Conservation (phyloP, 2,113 vertebrate species). For the Chelonoidis abingdonii region DNA sequence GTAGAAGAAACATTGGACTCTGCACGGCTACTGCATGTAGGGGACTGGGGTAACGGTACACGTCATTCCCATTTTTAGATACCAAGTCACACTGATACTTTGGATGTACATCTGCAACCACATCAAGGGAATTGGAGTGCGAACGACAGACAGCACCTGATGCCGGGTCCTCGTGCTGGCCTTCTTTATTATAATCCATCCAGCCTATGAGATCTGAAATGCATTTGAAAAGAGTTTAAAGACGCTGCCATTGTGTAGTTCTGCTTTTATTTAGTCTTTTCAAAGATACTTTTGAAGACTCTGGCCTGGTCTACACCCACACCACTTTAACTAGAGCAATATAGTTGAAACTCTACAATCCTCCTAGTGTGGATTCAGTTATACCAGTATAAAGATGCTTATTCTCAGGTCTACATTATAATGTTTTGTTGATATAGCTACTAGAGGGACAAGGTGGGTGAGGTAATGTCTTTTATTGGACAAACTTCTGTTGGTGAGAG, state of each 20-base stretch:
- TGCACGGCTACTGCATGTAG: slow-evolving; percentile 91
- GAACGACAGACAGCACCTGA: slow-evolving; percentile 77
- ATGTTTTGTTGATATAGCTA: not conserved
- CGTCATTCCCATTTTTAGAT: slow-evolving; percentile 87
- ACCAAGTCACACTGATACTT: slow-evolving; percentile 91
- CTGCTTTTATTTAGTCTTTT: slow-evolving; percentile 7
- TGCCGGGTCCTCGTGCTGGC: slow-evolving; percentile 81
- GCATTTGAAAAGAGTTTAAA: slow-evolving; percentile 74
- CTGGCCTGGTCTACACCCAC: not conserved
- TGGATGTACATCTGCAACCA: slow-evolving; percentile 84
- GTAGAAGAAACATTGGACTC: slow-evolving; percentile 88
- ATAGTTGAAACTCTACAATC: not conserved
- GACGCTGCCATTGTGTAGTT: slow-evolving; percentile 27
- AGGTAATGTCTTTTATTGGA: not conserved
- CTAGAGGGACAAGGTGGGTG: not conserved
- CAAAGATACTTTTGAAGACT: slow-evolving; percentile 1
- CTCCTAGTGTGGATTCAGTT: not conserved
- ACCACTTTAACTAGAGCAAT: not conserved
- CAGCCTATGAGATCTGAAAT: slow-evolving; percentile 87
- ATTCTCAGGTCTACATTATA: not conserved
- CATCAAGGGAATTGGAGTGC: slow-evolving; percentile 83
- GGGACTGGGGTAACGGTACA: slow-evolving; percentile 92
- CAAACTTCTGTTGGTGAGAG: not conserved
- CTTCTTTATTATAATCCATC: slow-evolving; percentile 85
- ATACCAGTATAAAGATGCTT: not conserved